Conservation (phyloP, 2,888 invertebrate species). For the Rhimphoctona megacephalus region DNA sequence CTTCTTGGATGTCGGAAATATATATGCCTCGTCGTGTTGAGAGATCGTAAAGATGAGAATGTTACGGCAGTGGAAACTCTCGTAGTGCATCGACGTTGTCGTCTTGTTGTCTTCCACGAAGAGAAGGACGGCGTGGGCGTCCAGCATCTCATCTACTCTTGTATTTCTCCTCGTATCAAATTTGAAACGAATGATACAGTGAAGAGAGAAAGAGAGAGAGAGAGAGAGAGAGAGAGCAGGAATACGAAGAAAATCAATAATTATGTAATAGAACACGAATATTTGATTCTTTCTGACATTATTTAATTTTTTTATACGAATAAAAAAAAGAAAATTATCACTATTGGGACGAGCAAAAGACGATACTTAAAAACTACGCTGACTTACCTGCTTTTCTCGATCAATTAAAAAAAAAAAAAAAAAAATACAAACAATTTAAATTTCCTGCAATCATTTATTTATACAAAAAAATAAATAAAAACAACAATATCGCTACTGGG, state of each 20-base stretch:
- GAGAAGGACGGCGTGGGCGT: conserved; percentile 24
- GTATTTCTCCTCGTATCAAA: background rate
- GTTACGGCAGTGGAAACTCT: background rate
- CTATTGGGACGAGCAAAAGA: no score
- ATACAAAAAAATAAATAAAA: background rate
- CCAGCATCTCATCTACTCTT: conserved; percentile 2
- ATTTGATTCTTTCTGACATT: background rate
- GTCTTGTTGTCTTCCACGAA: conserved; percentile 18
- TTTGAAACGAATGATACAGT: background rate
- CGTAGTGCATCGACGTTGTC: background rate
- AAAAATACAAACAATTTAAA: background rate
- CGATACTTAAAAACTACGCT: no score
- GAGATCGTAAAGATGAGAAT: conserved; percentile 26
- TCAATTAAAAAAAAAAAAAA: background rate
- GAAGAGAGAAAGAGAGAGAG: background rate
- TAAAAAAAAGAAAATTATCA: background rate
- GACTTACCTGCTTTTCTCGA: background rate
- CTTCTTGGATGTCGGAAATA: conserved; percentile 19
- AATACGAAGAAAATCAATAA: background rate
- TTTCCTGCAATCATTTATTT: background rate
- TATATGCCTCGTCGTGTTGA: conserved; percentile 1
- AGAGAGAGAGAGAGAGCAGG: no score
- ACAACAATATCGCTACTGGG: no score
- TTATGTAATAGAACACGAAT: background rate
- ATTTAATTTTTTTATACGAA: background rate